phyloP scores from a whole-genome alignment of 2,113 vertebrate genomes.

The Aix galericulata region DNA sequence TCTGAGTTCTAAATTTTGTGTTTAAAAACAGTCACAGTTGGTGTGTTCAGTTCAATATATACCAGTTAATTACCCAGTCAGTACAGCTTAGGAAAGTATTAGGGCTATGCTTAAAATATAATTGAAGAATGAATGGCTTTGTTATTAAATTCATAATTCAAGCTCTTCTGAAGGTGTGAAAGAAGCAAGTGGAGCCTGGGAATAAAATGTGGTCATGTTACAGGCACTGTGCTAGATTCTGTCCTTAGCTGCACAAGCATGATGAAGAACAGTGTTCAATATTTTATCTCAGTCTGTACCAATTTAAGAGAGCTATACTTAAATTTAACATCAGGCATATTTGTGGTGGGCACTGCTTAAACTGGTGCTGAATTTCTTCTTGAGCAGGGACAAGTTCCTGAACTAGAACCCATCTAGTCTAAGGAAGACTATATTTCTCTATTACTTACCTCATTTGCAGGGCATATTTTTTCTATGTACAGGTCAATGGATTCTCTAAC shows the following conservation, averaged over 20 bases:
- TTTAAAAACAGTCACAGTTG: not conserved
- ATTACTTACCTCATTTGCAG: not conserved
- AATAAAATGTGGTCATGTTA: too few species aligned
- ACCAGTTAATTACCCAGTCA: not conserved
- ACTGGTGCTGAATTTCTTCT: not conserved
- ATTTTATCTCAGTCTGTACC: not conserved
- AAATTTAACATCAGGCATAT: not conserved
- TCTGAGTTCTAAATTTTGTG: not conserved
- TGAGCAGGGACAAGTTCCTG: not conserved
- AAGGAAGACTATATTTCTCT: not conserved
- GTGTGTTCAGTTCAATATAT: not conserved
- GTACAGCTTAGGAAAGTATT: not conserved
- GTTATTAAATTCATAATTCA: not conserved
- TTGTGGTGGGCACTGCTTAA: not conserved
- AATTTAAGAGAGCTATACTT: not conserved
- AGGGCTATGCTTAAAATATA: not conserved
- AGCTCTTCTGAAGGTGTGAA: not conserved
- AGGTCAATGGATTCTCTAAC: not conserved
- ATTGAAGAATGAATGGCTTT: not conserved
- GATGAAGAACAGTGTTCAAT: not conserved
- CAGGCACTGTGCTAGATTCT: not conserved
- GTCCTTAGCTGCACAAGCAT: not conserved
- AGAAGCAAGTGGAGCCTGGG: not conserved
- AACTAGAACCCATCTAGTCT: not conserved
- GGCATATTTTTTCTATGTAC: not conserved